Evolutionary conservation across 2,888 invertebrate species (phyloP), one percentile per base, ranked within the genome.

Genomic region (Limnephilus lunatus): DNA sequence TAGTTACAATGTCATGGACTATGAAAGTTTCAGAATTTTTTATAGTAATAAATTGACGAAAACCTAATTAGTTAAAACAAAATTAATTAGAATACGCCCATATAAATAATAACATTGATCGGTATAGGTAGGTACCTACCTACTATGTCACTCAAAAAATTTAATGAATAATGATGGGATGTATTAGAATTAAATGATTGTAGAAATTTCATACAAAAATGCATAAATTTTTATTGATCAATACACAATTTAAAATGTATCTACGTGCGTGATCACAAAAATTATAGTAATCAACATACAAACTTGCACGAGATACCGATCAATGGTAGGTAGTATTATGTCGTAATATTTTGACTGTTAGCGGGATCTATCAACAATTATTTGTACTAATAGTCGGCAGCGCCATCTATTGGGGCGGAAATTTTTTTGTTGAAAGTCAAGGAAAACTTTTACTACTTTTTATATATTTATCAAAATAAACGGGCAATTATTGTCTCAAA

Each of bases 311-410:
- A n/a, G 81, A 89, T 81, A 35, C 9, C 89, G 89, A 89, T 89
- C 89, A 89, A 89, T 89, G 89, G 32, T 15, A 68, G 32, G 35
- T 80, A 31, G 35, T 19, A n/a, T 68, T 25, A n/a, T 68, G 19
- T 89, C 12, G 53, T 68, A 31, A 88, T 88, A 88, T 81, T 89
- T 81, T 89, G 89, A 89, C 89, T 31, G 19, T 30, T 81, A 89
- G 89, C 89, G 89, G 81, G 9, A 89, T 89, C 89, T 89, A 81
- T n/a, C 14, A 39, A 44, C 39, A 81, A n/a, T 30, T 44, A 32
- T 35, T 35, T 35, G 30, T 14, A 39, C 39, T 30, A 89, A 25
- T 39, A 12, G 81, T 14, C 25, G 31, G 39, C 81, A 25, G 15
- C 30, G 89, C 89, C 89, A 89, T 81, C 89, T 89, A 39, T 32